Evolutionary conservation across 2,888 invertebrate species (phyloP), one percentile per base, ranked within the genome.

Genomic region (Lasiommata megera): DNA sequence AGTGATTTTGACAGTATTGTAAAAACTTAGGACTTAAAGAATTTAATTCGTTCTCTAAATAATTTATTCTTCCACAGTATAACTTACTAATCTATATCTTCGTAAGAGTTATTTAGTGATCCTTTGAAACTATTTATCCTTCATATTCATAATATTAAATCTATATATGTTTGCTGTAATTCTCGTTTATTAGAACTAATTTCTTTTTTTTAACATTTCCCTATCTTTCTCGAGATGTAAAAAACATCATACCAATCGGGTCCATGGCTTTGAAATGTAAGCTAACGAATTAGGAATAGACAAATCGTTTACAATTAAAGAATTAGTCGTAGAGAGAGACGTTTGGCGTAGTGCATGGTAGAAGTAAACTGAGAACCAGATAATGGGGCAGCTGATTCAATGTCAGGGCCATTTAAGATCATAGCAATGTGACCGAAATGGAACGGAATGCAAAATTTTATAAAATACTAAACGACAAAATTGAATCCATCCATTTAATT

Each of bases 201-300:
- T 14, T 8, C 16, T 11, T 31, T 14, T 6, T 12, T 28, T 7
- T 5, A 28, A n/a, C 23, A 9, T 47, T 8, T 36, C 12, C 36
- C 36, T 18, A 34, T 50, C 14, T 36, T 48, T 40, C 23, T 58
- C 37, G 14, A 50, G 18, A 40, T 53, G 43, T 53, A 50, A 44
- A 50, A 34, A 52, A 55, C 59, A 61, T 52, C 61, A 60, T 51
- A 64, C 58, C 57, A 62, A 67, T 79, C 80, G 87, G 88, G 88
- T 88, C 88, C 88, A 88, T 67, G 69, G 82, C 82, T 79, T 78
- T 71, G 66, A 76, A 77, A 71, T 71, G 70, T 78, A 76, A 83
- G 80, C 78, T 72, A 78, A 80, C 84, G 86, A 87, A 88, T 83
- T 85, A 85, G 81, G 65, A 70, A 64, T 73, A 79, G 74, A 72